Percentiles rank a stretch among this genome's conserved stretches.
Conservation (phyloP, 2,113 vertebrate species). For the Chaenogobius annularis region DNA sequence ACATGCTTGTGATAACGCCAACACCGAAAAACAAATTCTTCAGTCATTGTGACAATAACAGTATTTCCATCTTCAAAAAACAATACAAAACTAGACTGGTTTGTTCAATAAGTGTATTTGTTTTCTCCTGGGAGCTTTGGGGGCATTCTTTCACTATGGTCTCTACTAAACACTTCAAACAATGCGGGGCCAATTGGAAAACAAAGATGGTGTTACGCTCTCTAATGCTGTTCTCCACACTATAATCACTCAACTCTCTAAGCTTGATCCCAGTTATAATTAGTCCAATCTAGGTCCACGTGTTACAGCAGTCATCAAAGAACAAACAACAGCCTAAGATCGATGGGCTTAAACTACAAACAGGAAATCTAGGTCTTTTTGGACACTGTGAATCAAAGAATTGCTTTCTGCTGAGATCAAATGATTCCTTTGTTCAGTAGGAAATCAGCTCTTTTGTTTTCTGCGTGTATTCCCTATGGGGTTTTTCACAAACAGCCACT, state of each 20-base stretch:
- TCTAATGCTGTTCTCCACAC: slow-evolving; percentile 16
- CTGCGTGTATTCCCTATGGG: background rate
- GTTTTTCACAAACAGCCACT: background rate
- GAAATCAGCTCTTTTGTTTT: background rate
- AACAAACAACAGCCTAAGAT: slow-evolving; percentile 18
- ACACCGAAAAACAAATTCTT: background rate
- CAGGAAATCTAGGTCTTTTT: background rate
- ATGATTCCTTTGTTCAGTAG: background rate
- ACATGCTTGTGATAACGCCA: background rate
- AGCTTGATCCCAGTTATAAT: slow-evolving; percentile 28
- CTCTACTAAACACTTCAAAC: background rate
- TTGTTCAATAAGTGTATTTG: background rate
- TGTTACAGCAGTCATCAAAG: slow-evolving; percentile 36
- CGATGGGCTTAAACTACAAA: background rate
- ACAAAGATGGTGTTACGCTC: slow-evolving; percentile 11
- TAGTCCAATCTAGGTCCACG: slow-evolving; percentile 27
- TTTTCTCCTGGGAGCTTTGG: background rate
- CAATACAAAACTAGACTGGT: background rate
- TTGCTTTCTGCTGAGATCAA: slow-evolving; percentile 2
- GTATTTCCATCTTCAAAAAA: background rate
- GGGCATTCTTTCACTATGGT: background rate
- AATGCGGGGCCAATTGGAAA: slow-evolving; percentile 6
- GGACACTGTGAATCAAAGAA: background rate
- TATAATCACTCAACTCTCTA: background rate
- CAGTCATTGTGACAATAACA: background rate